A percentile compares a stretch with the other conserved stretches of the same genome.
Evolutionary conservation across 2,113 vertebrate species (phyloP).

Genomic region (Larimichthys polyactis): DNA sequence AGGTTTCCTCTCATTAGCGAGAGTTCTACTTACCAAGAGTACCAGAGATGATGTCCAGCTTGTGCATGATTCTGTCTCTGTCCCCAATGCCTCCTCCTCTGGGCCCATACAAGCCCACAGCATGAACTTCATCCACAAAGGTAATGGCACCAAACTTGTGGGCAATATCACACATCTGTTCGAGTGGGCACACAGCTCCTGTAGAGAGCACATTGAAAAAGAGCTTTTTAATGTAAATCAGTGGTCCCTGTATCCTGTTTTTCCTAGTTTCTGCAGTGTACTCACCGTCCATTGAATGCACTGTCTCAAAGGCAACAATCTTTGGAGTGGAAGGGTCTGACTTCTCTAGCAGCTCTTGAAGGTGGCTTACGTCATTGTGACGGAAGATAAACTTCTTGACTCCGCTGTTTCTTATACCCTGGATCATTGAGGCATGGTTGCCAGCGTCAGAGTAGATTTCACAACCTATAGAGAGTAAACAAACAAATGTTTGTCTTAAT

Average conservation of each 20-base stretch:
- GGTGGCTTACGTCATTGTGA: conserved; percentile 89
- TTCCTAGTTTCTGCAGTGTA: background rate
- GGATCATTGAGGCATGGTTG: conserved; percentile 98
- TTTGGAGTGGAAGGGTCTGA: conserved; percentile 89
- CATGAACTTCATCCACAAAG: conserved; percentile 95
- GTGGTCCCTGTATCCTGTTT: no score
- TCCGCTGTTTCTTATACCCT: conserved; percentile 92
- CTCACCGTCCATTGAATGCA: conserved; percentile 96
- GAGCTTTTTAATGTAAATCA: no score
- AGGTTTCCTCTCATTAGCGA: background rate
- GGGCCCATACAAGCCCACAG: conserved; percentile 91
- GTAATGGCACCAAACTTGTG: conserved; percentile 93
- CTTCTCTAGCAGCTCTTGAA: conserved; percentile 87
- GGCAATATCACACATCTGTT: conserved; percentile 92
- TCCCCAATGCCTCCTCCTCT: conserved; percentile 93
- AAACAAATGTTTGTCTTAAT: background rate
- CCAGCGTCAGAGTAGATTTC: conserved; percentile 95
- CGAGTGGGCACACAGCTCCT: conserved; percentile 93
- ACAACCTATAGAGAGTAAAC: conserved; percentile 82
- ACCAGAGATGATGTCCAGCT: conserved; percentile 97
- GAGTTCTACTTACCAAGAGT: conserved; percentile 88
- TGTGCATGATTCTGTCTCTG: conserved; percentile 92
- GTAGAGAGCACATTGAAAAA: conserved; percentile 19
- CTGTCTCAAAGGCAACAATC: conserved; percentile 95
- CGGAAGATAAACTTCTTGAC: conserved; percentile 93